Evolutionary conservation across 2,888 invertebrate species (phyloP), one percentile per base, ranked within the genome.

Genomic region (Amphipyra tragopoginis): DNA sequence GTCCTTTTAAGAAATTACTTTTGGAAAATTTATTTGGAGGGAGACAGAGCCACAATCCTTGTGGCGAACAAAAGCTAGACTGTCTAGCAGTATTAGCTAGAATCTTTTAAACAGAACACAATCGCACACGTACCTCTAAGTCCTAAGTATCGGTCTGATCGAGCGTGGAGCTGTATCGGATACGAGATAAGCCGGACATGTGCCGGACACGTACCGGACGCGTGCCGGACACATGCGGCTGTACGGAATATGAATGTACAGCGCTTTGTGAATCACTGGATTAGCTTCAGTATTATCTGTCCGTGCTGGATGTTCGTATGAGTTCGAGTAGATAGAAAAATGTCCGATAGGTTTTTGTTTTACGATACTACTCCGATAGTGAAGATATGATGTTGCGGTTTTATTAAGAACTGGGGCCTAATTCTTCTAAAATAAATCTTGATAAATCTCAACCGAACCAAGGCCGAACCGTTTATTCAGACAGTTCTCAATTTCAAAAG

Each of bases 131-230:
- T 48, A 15, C 34, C 39, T 48, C 49, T 68, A 26, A 50, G 13
- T 47, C 44, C 42, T 40, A 36, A 55, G 56, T 59, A 72, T 72
- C 59, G 50, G 42, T 14, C 44, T 45, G 62, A 77, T 68, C 65
- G 58, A 52, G 43, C 62, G 59, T 44, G 52, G 53, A 55, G 64
- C 65, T 53, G 66, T 65, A 65, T 72, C 75, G 80, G 77, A 77
- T 77, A 75, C 69, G 51, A 71, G 83, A 84, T 85, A 82, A 83
- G 75, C 69, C 67, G 59, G 69, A 67, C 69, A 61, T 58, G 61
- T 72, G 69, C 59, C 59, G 65, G 63, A 65, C 63, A 58, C 52
- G 55, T 66, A 62, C 60, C 55, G 66, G 69, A 76, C 78, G 56
- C 52, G 55, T 66, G 64, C 60, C 57, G 66, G 69, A 76, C 78